Evolutionary conservation across 2,888 invertebrate genomes (phyloP).

Genomic region (Hemaris fuciformis): DNA sequence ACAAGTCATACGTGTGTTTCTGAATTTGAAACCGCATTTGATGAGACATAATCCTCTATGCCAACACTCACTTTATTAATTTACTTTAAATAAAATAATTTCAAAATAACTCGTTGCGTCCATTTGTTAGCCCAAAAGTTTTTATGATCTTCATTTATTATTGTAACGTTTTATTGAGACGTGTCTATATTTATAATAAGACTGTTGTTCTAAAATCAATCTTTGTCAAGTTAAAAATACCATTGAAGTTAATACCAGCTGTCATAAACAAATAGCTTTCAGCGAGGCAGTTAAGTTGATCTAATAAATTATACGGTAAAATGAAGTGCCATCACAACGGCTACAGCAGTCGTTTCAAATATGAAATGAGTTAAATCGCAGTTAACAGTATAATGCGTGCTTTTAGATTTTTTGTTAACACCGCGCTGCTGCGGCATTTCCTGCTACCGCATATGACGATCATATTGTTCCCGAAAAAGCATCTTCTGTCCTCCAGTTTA

Average conservation of each 20-base stretch:
- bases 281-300: constrained; percentile 31
- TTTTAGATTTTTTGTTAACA: constrained; percentile 76
- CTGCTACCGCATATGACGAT: constrained; percentile 59
- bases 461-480: constrained; percentile 33
- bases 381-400: constrained; percentile 74
- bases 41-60: no score
- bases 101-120: no score
- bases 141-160: not conserved
- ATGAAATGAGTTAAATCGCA: constrained; percentile 78
- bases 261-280: constrained; percentile 31
- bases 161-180: not conserved
- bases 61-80: no score
- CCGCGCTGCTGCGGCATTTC: constrained; percentile 73
- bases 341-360: constrained; percentile 69
- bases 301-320: constrained; percentile 51
- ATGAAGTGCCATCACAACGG: constrained; percentile 67
- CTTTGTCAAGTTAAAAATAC: constrained; percentile 11
- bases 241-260: constrained; percentile 29
- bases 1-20: no score
- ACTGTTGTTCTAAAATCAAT: not conserved
- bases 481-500: constrained; percentile 30
- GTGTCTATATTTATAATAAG: not conserved
- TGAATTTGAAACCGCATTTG: no score
- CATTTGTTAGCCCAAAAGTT: no score
- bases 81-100: no score